phyloP scores from a whole-genome alignment of 2,888 invertebrate genomes.

The Parapristionchus giblindavisi region DNA sequence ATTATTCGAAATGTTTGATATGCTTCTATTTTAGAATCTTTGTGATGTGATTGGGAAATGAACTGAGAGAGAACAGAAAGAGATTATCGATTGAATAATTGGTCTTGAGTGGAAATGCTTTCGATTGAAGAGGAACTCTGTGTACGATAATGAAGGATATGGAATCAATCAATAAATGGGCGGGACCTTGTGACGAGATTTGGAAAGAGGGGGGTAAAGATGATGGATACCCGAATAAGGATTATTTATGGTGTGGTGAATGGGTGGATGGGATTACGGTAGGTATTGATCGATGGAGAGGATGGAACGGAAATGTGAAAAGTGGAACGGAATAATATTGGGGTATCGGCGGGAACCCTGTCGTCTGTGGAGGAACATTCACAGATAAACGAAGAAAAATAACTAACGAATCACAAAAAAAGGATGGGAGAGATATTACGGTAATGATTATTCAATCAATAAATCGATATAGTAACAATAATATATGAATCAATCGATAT shows the following conservation, averaged over 20 bases:
- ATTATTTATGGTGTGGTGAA: too few species aligned
- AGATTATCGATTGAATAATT: conserved; percentile 28
- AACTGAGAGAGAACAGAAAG: not conserved
- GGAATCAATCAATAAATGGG: conserved; percentile 16
- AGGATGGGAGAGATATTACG: too few species aligned
- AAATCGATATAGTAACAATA: too few species aligned
- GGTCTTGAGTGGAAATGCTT: not conserved
- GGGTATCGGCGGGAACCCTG: conserved; percentile 20
- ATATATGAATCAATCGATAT: too few species aligned
- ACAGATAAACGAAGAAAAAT: too few species aligned
- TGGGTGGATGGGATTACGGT: not conserved
- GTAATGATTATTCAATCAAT: too few species aligned
- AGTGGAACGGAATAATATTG: conserved; percentile 8
- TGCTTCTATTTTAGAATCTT: conserved; percentile 1
- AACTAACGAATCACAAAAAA: too few species aligned
- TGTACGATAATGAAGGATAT: not conserved
- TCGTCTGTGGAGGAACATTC: too few species aligned
- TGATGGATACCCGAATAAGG: too few species aligned
- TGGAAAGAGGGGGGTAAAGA: not conserved
- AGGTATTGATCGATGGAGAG: not conserved
- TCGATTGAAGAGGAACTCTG: conserved; percentile 4
- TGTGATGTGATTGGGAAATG: not conserved
- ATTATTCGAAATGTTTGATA: too few species aligned
- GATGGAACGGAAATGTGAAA: conserved; percentile 24
- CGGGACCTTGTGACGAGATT: conserved; percentile 23